phyloP scores from a whole-genome alignment of 2,797 vertebrate genomes.

The Eulemur coronatus region DNA sequence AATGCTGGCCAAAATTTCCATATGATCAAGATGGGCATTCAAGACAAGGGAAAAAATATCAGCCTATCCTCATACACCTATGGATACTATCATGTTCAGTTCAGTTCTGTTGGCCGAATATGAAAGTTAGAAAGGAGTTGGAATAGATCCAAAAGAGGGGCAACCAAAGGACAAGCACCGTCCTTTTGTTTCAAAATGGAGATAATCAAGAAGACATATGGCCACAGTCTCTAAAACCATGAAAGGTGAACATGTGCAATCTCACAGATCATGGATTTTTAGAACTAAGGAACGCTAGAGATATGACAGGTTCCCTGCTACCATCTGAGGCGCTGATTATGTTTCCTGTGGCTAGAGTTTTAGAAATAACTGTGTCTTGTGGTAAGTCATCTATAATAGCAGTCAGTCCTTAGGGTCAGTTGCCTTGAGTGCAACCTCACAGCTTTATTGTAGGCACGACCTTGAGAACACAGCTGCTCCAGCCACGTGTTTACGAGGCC shows the following conservation, averaged over 20 bases:
- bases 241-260: neutral
- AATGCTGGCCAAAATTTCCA: constrained; percentile 33
- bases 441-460: neutral
- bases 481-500: neutral
- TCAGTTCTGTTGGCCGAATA: neutral
- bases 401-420: neutral
- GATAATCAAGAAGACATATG: neutral
- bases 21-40: constrained; percentile 2
- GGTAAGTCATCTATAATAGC: neutral
- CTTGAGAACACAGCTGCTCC: neutral
- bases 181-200: constrained; percentile 35
- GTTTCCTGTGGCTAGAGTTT: constrained; percentile 16
- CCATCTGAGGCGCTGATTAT: neutral
- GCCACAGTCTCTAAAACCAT: neutral
- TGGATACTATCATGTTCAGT: neutral
- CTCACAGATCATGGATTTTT: neutral
- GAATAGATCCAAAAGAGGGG: neutral
- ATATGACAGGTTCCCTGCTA: neutral
- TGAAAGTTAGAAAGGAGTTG: constrained; percentile 17
- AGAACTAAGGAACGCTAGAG: neutral
- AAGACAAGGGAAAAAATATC: constrained; percentile 4
- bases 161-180: neutral
- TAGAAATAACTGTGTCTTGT: neutral
- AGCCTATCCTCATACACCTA: neutral
- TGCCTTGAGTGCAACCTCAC: neutral